Percentiles rank a stretch among this genome's conserved stretches.
Conservation (phyloP, 2,888 invertebrate genomes). For the Drosophila tanythrix region DNA sequence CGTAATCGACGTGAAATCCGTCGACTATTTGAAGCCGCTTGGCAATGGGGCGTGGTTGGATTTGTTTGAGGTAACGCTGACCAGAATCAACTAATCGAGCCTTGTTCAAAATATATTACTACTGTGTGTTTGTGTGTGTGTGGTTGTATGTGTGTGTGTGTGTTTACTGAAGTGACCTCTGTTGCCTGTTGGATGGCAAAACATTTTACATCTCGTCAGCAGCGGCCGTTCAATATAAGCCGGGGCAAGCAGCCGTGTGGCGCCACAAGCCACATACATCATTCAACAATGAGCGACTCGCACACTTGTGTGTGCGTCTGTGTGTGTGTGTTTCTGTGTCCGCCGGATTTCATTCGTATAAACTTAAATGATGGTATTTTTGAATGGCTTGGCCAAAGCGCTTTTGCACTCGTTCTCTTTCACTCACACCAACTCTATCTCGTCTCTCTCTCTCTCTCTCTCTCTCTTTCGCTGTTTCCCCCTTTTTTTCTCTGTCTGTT, state of each 20-base stretch:
- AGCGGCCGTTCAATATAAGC: constrained; percentile 34
- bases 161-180: constrained; percentile 12
- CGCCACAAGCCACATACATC: constrained; percentile 63
- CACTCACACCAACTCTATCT: too few species aligned
- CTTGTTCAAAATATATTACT: constrained; percentile 41
- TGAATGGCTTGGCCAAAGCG: constrained; percentile 36
- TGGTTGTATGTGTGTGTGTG: neutral
- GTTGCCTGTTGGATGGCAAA: constrained; percentile 45
- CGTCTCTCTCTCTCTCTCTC: neutral
- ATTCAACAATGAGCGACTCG: constrained; percentile 62
- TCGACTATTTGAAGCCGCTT: constrained; percentile 14
- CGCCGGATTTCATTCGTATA: constrained; percentile 75
- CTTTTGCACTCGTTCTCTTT: constrained; percentile 11
- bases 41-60: constrained; percentile 24
- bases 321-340: constrained; percentile 14
- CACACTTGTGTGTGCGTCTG: neutral
- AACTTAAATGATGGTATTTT: constrained; percentile 65
- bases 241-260: constrained; percentile 43
- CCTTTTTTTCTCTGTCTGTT: neutral
- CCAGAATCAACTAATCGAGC: constrained; percentile 41
- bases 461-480: neutral
- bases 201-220: constrained; percentile 72
- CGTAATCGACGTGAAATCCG: constrained; percentile 8
- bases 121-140: neutral
- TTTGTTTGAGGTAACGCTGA: constrained; percentile 28